Conservation (phyloP, 2,797 vertebrate genomes). For the Micrastur ruficollis region DNA sequence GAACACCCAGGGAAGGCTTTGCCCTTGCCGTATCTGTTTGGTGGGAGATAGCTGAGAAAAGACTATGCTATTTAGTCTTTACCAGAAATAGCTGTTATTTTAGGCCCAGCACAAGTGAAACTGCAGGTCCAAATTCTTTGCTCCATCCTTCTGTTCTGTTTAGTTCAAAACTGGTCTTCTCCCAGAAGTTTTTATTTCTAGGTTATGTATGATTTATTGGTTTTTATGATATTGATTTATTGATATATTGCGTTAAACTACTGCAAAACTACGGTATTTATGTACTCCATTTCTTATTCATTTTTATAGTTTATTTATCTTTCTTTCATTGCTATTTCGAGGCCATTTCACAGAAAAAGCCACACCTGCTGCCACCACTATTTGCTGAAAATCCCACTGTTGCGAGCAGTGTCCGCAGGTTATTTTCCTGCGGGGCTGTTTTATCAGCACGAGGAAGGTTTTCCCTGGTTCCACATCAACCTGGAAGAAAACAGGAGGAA, state of each 20-base stretch:
- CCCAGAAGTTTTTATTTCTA: not conserved
- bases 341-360: not conserved
- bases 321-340: not conserved
- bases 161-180: not conserved
- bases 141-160: not conserved
- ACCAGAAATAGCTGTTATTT: not conserved
- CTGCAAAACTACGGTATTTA: not conserved
- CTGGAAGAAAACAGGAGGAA: not conserved
- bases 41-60: not conserved
- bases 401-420: not conserved
- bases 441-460: not conserved
- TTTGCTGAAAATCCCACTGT: not conserved
- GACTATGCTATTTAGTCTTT: not conserved
- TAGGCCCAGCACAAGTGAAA: not conserved
- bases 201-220: not conserved
- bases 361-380: not conserved
- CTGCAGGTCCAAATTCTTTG: not conserved
- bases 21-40: fast-evolving
- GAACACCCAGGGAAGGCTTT: not conserved
- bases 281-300: not conserved
- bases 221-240: not conserved
- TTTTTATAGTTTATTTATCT: not conserved
- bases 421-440: not conserved
- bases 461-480: not conserved
- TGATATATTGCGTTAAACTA: not conserved